Percentiles rank a stretch among this genome's conserved stretches.
Conservation (phyloP, 2,113 vertebrate species). For the Paratilapia polleni region DNA sequence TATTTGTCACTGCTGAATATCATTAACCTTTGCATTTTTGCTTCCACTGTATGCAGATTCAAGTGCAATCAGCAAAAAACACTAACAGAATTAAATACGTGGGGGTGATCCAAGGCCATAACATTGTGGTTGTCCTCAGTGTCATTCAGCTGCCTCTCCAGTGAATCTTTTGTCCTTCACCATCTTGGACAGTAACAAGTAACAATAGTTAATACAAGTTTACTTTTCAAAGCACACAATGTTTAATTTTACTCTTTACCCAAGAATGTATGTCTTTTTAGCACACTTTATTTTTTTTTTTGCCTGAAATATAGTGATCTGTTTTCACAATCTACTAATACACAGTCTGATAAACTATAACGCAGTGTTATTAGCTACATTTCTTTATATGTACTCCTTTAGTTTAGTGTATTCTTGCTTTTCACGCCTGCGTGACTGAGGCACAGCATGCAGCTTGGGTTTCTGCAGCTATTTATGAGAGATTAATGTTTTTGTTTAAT, state of each 20-base stretch:
- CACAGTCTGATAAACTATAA: not conserved
- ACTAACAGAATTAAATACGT: not conserved
- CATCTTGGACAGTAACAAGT: not conserved
- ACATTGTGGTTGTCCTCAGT: not conserved
- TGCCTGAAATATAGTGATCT: not conserved
- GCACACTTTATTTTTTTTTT: not conserved
- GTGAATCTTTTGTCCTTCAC: not conserved
- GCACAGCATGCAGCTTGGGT: not conserved
- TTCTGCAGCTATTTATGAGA: slow-evolving; percentile 42
- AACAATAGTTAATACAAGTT: not conserved
- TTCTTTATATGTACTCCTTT: not conserved
- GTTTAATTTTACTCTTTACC: not conserved
- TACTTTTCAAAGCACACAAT: not conserved
- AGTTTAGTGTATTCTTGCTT: not conserved
- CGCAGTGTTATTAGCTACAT: not conserved
- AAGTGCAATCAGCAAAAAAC: not conserved
- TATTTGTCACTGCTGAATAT: not conserved
- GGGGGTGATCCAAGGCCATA: not conserved
- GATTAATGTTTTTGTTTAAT: slow-evolving; percentile 53
- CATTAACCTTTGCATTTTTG: not conserved
- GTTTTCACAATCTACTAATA: not conserved
- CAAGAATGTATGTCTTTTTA: not conserved
- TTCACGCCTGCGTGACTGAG: rapidly evolving
- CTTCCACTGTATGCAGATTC: not conserved
- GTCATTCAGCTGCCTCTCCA: not conserved